Evolutionary conservation across 2,888 invertebrate genomes (phyloP).

Genomic region (Panzeria rudis): DNA sequence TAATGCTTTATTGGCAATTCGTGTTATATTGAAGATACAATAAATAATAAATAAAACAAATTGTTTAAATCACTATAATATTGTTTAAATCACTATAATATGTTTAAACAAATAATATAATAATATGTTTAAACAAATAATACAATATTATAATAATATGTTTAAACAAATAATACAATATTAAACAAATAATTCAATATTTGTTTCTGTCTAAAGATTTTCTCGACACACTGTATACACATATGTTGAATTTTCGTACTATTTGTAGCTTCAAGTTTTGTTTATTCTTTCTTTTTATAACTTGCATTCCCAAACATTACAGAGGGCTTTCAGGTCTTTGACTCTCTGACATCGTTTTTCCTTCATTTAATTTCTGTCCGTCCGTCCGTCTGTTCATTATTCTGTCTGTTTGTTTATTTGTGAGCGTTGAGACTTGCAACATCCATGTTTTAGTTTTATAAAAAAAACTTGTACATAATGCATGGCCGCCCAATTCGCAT

Average conservation of each 20-base stretch:
- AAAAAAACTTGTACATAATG: constrained; percentile 14
- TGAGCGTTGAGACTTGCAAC: constrained; percentile 51
- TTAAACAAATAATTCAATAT: too few species aligned
- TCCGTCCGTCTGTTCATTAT: constrained; percentile 29
- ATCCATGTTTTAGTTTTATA: constrained; percentile 43
- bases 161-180: too few species aligned
- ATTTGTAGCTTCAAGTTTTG: constrained; percentile 53
- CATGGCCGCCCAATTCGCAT: constrained; percentile 63
- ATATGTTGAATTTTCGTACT: constrained; percentile 20
- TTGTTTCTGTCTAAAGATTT: background rate
- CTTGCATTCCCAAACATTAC: constrained; percentile 43
- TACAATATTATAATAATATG: too few species aligned
- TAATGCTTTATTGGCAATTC: too few species aligned
- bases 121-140: too few species aligned
- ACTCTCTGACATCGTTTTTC: constrained; percentile 76
- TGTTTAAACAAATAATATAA: too few species aligned
- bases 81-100: too few species aligned
- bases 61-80: too few species aligned
- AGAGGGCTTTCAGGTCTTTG: constrained; percentile 75
- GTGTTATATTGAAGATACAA: too few species aligned
- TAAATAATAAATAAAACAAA: too few species aligned
- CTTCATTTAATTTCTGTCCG: constrained; percentile 34
- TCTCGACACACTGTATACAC: constrained; percentile 20
- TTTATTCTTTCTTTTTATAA: constrained; percentile 45
- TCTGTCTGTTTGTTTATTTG: constrained; percentile 44